Evolutionary conservation across 1,140 invertebrate genomes (phyloP), one percentile per base, ranked within the genome.

Genomic region (Drosophila quadrilineata): DNA sequence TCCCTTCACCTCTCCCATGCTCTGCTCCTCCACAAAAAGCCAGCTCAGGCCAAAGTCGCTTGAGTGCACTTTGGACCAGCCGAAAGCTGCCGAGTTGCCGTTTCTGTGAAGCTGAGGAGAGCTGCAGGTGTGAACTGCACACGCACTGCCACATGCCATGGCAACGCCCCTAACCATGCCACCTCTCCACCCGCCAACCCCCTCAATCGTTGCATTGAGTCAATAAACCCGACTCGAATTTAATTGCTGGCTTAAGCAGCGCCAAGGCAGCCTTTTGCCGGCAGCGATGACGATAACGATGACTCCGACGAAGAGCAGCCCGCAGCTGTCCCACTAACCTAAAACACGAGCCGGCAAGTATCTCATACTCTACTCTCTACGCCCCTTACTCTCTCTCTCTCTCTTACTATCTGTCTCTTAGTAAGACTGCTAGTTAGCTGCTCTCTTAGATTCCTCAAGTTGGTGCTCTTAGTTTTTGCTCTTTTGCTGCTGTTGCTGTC

Each of bases 241-340:
- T 82, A 82, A 82, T 82, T 82, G 77, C 79, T 54, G 69, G 65
- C 72, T 76, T 62, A 72, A 69, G 71, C 58, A 43, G 58, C 31
- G 12, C 14, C 41, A 38, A 19, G 16, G 16, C 10, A n/a, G n/a
- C n/a, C n/a, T n/a, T n/a, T 21, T 26, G 28, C 8, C 24, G 19
- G 31, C n/a, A n/a, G n/a, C n/a, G n/a, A n/a, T n/a, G n/a, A n/a
- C n/a, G n/a, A n/a, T n/a, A n/a, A n/a, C n/a, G n/a, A n/a, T n/a
- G n/a, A n/a, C n/a, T n/a, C n/a, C 24, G 57, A 33, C 22, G 8
- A 12, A 48, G 12, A 22, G 8, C 43, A 35, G 14, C 19, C 41
- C 19, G 19, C 28, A 54, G 24, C 29, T 82, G 77, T 40, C 53
- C 77, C 53, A 82, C 56, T 82, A 82, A 82, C 77, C 77, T 43